A percentile compares a stretch with the other conserved stretches of the same genome.
These are phyloP conservation scores for Trissolcus basalis DNA, from an alignment of 1,140 invertebrate genomes.

Conservation along the genomic window DNA sequence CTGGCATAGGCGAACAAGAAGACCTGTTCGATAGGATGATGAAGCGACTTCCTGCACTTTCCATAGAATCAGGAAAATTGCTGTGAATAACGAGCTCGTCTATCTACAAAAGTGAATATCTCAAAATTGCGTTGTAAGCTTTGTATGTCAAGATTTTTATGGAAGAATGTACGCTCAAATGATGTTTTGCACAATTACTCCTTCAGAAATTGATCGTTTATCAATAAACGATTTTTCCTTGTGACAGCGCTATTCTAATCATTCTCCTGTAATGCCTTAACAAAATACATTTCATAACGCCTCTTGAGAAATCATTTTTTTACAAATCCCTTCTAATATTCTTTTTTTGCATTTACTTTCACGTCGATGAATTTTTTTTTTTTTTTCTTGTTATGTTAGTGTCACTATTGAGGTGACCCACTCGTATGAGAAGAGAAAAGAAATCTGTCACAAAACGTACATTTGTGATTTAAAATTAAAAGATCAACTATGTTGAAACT, in stretches of 20 bases:
- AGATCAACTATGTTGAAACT: too few species aligned
- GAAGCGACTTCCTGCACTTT: slow-evolving; percentile 61
- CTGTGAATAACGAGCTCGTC: slow-evolving; percentile 58
- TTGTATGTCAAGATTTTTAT: slow-evolving; percentile 47
- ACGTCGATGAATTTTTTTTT: too few species aligned
- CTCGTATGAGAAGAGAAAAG: too few species aligned
- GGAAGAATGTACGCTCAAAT: slow-evolving; percentile 26
- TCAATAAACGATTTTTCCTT: slow-evolving; percentile 34
- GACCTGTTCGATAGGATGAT: slow-evolving; percentile 63
- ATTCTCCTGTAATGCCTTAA: background rate
- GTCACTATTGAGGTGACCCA: too few species aligned
- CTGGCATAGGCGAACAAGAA: slow-evolving; percentile 61
- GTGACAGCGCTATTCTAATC: slow-evolving; percentile 30
- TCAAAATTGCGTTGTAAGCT: slow-evolving; percentile 55
- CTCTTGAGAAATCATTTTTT: too few species aligned
- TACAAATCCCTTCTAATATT: too few species aligned
- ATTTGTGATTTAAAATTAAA: too few species aligned
- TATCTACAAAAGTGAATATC: slow-evolving; percentile 53
- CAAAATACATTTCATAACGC: too few species aligned
- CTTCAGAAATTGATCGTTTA: slow-evolving; percentile 40
- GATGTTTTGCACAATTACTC: slow-evolving; percentile 45
- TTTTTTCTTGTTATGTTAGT: too few species aligned
- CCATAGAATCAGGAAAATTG: slow-evolving; percentile 59
- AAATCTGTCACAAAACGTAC: too few species aligned
- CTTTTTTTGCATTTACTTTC: too few species aligned